Evolutionary conservation across 2,888 invertebrate species (phyloP), one percentile per base, ranked within the genome.

Genomic region (Chrysolina oricalcia): DNA sequence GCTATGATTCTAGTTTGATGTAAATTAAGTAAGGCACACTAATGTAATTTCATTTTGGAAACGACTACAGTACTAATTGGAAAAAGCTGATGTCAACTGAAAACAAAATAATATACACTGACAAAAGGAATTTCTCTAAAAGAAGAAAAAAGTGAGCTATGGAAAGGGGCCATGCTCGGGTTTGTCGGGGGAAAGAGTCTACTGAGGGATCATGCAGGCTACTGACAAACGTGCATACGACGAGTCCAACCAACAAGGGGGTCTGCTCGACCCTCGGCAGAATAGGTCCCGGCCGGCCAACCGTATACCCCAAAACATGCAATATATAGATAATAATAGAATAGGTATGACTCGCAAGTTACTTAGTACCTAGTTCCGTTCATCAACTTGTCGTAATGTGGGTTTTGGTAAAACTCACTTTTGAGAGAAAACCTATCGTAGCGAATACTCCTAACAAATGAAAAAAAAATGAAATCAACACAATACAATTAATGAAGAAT

Each of bases 271-370:
- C 82, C 82, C 82, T 80, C 81, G 83, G 88, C 89, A 89, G 89
- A 89, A 88, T 88, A 89, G 89, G 89, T 89, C 88, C 88, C 88
- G 89, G 89, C 88, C 88, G 89, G 89, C 89, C 88, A 88, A 88
- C 87, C 86, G 84, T 79, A 83, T 83, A 86, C 85, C 86, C 85
- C 85, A 85, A 86, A 83, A 86, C 86, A 86, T 86, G 86, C 86
- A 86, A 86, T 83, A 85, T 83, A 84, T 81, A 80, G 67, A 78
- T 78, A 75, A 73, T 78, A 79, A 81, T 81, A 82, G 77, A 79
- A 78, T 79, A 81, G 78, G 80, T 80, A 82, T 82, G 83, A 76
- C 82, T 84, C 82, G 83, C 84, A 82, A 81, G 73, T 82, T 82
- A 82, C 83, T 81, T 19, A 76, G 62, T 43, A 63, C 59, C 64